These are phyloP conservation scores for Colistium nudipinnis DNA, from an alignment of 2,113 vertebrate species.

Conservation along the genomic window DNA sequence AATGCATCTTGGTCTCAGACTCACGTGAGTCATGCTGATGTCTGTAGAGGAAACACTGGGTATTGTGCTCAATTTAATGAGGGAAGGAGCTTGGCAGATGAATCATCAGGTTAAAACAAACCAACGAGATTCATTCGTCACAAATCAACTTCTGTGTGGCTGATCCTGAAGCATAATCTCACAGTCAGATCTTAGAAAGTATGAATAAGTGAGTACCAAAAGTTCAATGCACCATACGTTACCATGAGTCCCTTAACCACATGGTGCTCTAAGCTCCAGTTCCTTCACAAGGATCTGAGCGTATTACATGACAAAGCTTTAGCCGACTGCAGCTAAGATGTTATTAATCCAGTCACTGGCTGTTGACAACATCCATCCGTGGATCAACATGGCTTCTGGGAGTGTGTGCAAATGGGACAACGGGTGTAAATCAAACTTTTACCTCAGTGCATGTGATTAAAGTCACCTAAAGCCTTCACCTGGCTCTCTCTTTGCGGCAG, in stretches of 20 bases:
- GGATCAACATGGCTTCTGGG: neutral
- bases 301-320: neutral
- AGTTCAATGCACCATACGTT: neutral
- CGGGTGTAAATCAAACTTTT: neutral
- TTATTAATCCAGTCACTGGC: neutral
- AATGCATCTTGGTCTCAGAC: slow-evolving; percentile 35
- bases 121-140: slow-evolving; percentile 37
- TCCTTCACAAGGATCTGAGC: neutral
- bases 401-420: neutral
- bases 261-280: neutral
- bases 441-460: neutral
- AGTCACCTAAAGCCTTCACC: slow-evolving; percentile 6
- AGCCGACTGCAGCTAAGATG: neutral
- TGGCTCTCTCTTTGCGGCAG: neutral
- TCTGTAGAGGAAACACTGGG: slow-evolving; percentile 28
- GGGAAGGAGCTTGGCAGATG: slow-evolving; percentile 26
- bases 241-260: neutral
- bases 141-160: slow-evolving; percentile 5
- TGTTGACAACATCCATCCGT: neutral
- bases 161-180: slow-evolving; percentile 2
- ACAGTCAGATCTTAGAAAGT: neutral
- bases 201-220: slow-evolving; percentile 1
- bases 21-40: slow-evolving; percentile 44
- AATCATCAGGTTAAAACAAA: slow-evolving; percentile 36
- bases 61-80: slow-evolving; percentile 34